phyloP scores from a whole-genome alignment of 2,113 vertebrate genomes.

The Nycticryphes semicollaris region DNA sequence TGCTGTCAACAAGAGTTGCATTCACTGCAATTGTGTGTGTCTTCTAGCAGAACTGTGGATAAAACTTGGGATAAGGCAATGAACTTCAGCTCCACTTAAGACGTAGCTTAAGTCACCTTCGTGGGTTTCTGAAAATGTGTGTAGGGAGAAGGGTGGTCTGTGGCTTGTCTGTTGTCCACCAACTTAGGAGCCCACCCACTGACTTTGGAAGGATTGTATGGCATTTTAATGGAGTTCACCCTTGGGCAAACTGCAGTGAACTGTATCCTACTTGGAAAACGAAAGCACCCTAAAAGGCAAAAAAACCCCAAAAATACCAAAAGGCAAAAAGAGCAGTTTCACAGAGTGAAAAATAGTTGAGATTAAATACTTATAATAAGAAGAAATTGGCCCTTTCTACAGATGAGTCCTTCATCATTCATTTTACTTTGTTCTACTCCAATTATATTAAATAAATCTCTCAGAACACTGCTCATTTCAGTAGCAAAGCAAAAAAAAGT shows the following conservation, averaged over 20 bases:
- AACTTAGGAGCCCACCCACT: not conserved
- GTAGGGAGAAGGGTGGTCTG: not conserved
- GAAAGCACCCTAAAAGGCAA: not conserved
- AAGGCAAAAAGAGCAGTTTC: not conserved
- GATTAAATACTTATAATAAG: not conserved
- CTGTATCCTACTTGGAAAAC: not conserved
- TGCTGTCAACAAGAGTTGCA: not conserved
- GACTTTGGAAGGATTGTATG: not conserved
- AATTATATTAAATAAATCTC: not conserved
- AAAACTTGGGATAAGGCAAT: not conserved
- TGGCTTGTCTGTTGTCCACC: not conserved
- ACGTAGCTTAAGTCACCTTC: not conserved
- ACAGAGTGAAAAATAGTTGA: not conserved
- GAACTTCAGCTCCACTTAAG: not conserved
- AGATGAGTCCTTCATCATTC: not conserved
- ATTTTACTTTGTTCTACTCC: slow-evolving; percentile 16
- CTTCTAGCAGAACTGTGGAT: not conserved
- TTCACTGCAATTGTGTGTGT: not conserved
- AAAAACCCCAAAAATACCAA: no score
- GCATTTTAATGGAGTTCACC: not conserved
- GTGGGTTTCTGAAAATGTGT: not conserved
- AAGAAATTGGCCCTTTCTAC: not conserved
- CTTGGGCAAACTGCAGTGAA: not conserved
- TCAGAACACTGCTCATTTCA: not conserved
- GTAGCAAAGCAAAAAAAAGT: not conserved